Evolutionary conservation across 2,113 vertebrate genomes (phyloP).

Genomic region (Naja naja): DNA sequence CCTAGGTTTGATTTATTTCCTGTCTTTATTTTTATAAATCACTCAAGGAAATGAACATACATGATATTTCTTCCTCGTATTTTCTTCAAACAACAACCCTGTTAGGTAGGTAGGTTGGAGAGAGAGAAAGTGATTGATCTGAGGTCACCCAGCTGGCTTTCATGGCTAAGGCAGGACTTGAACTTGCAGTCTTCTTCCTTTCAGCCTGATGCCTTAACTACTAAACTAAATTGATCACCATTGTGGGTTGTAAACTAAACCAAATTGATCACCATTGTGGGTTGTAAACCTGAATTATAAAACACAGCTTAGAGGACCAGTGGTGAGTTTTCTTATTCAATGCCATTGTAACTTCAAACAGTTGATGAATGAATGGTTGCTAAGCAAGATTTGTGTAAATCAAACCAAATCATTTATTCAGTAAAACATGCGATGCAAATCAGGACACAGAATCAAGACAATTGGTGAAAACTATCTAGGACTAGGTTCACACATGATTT

Average conservation of each 20-base stretch:
- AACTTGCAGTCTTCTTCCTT: neutral
- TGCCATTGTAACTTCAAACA: neutral
- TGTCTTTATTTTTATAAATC: neutral
- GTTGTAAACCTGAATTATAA: neutral
- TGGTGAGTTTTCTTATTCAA: neutral
- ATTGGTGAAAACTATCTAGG: neutral
- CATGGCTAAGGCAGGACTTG: neutral
- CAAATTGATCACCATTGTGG: neutral
- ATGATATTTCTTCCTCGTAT: neutral
- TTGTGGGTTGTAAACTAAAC: neutral
- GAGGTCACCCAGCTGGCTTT: neutral
- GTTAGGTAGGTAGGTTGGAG: neutral
- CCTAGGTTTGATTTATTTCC: neutral
- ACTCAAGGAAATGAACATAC: neutral
- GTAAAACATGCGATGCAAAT: neutral
- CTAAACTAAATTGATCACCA: neutral
- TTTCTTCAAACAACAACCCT: neutral
- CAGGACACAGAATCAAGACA: neutral
- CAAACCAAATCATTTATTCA: neutral
- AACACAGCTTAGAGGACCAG: neutral
- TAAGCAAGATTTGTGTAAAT: neutral
- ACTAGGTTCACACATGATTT: neutral
- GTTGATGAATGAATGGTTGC: neutral
- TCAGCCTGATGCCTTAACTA: neutral
- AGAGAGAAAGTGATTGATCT: neutral